Evolutionary conservation across 1,140 invertebrate species (phyloP).

Genomic region (Epicauta chinensis): DNA sequence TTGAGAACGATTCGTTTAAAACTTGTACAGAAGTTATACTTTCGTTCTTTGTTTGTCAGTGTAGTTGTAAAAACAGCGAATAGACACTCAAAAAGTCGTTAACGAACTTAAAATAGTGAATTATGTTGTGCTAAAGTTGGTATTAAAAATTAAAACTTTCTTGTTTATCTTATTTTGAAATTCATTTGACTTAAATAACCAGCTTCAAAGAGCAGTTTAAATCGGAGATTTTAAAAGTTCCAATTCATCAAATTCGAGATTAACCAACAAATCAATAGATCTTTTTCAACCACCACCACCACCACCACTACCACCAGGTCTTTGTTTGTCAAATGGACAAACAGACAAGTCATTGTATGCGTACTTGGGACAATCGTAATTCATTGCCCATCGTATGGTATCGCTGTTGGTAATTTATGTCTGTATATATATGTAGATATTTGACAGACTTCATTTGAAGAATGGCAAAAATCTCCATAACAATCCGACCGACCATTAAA

Average conservation of each 20-base stretch:
- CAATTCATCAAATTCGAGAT: background rate
- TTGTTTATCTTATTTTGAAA: background rate
- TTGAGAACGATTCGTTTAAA: too few relatives aligned
- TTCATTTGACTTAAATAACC: too few relatives aligned
- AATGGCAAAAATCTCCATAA: background rate
- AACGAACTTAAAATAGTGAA: constrained; percentile 3
- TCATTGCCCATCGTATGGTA: too few relatives aligned
- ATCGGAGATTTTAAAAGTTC: background rate
- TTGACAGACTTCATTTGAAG: background rate
- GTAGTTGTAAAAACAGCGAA: constrained; percentile 10
- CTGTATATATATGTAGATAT: too few relatives aligned
- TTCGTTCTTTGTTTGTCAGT: background rate
- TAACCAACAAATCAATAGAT: background rate
- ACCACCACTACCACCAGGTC: constrained; percentile 2
- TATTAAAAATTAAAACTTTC: constrained; percentile 2
- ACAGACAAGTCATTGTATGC: constrained; percentile 12
- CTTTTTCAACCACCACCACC: constrained; percentile 3
- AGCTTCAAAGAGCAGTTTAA: too few relatives aligned
- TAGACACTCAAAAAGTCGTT: constrained; percentile 15
- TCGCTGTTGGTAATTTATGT: too few relatives aligned
- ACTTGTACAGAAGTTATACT: constrained; percentile 6
- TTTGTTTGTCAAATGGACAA: constrained; percentile 8
- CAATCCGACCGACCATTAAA: constrained; percentile 1
- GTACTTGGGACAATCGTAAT: too few relatives aligned
- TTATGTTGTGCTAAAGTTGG: constrained; percentile 3